A percentile compares a stretch with the other conserved stretches of the same genome.
These are phyloP conservation scores for Phallusia fumigata DNA, from an alignment of 23 tunicate species.

Conservation along the genomic window DNA sequence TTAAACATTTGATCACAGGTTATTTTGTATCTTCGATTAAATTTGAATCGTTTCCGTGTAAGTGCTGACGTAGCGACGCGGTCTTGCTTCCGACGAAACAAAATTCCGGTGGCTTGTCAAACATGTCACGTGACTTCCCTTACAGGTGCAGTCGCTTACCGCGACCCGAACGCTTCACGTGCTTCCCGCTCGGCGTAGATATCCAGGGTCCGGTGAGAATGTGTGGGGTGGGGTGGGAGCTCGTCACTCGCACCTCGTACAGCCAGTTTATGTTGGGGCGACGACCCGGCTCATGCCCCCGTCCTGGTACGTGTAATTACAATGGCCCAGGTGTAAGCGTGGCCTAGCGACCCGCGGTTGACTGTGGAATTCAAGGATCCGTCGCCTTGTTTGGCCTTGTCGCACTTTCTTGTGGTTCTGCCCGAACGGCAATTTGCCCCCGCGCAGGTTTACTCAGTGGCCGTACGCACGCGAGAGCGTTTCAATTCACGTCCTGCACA, in stretches of 20 bases:
- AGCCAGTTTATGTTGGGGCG: background rate
- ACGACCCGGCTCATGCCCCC: background rate
- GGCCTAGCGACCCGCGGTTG: background rate
- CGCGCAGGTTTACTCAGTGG: background rate
- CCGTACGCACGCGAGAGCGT: background rate
- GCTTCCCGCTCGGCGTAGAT: background rate
- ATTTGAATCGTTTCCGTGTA: no score
- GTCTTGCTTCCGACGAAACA: no score
- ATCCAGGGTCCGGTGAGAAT: background rate
- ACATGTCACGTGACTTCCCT: no score
- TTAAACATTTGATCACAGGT: no score
- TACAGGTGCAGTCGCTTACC: no score
- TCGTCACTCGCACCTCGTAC: background rate
- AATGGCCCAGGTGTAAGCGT: slow-evolving; percentile 1
- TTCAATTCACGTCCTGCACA: background rate
- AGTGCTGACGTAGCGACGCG: no score
- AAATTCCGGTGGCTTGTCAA: no score
- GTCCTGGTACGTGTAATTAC: slow-evolving; percentile 6
- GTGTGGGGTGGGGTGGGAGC: background rate
- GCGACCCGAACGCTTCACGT: background rate
- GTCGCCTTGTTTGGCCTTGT: background rate
- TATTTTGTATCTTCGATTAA: no score
- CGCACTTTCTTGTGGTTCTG: slow-evolving; percentile 8
- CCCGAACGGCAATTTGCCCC: background rate
- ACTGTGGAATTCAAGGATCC: background rate